Evolutionary conservation across 2,797 vertebrate genomes (phyloP).

Genomic region (Sebastes iracundus): DNA sequence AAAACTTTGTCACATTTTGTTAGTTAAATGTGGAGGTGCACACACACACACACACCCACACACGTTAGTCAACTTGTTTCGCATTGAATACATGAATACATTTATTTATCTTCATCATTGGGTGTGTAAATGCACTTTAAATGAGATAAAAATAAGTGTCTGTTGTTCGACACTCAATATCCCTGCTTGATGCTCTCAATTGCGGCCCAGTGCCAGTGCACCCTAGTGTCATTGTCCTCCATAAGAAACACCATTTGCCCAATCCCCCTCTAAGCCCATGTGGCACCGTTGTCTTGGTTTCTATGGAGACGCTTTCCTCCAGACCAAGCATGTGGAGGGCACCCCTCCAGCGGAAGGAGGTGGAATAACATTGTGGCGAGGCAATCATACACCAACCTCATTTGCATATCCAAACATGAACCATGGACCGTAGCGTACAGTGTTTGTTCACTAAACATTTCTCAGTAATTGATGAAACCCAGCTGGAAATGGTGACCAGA

Average conservation of each 20-base stretch:
- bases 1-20: neutral
- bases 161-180: conserved; percentile 49
- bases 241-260: conserved; percentile 63
- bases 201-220: conserved; percentile 46
- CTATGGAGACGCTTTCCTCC: conserved; percentile 84
- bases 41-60: neutral
- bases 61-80: neutral
- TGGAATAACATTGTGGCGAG: conserved; percentile 73
- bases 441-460: conserved; percentile 73
- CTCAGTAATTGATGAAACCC: conserved; percentile 49
- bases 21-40: neutral
- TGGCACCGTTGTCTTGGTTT: conserved; percentile 84
- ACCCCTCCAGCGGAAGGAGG: conserved; percentile 73
- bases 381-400: conserved; percentile 74
- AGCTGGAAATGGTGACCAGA: conserved; percentile 5
- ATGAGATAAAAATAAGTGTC: conserved; percentile 46
- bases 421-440: conserved; percentile 63
- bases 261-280: conserved; percentile 78
- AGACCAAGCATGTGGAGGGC: conserved; percentile 79
- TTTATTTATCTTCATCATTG: conserved; percentile 33
- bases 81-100: conserved; percentile 5
- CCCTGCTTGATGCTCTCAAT: conserved; percentile 52
- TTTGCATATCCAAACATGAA: conserved; percentile 79
- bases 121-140: conserved; percentile 47
- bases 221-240: conserved; percentile 60